Evolutionary conservation across 2,888 invertebrate species (phyloP).

Genomic region (Metellina segmentata): DNA sequence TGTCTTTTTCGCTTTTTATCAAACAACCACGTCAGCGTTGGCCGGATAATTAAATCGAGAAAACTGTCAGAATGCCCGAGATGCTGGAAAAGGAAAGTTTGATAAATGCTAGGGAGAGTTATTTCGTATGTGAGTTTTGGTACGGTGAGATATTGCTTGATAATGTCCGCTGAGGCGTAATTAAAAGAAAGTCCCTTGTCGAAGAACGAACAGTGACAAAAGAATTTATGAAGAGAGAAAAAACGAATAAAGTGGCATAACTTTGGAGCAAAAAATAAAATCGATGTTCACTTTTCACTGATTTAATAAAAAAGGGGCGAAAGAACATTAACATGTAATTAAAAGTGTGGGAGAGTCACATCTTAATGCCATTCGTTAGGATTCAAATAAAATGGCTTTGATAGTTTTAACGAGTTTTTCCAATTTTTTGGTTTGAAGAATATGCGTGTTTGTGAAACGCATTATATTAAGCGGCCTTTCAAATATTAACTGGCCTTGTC

Average conservation of each 20-base stretch:
- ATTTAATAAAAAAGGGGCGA: not conserved
- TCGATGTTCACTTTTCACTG: not conserved
- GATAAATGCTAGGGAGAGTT: conserved; percentile 20
- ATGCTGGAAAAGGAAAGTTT: conserved; percentile 24
- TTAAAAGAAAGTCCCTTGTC: not conserved
- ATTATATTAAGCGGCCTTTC: no score
- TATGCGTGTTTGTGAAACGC: no score
- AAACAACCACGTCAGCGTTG: not conserved
- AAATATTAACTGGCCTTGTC: no score
- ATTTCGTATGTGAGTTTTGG: not conserved
- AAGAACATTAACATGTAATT: not conserved
- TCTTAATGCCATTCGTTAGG: not conserved
- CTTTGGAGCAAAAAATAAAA: not conserved
- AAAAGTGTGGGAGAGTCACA: not conserved
- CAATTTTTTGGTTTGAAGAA: no score
- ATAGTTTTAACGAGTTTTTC: no score
- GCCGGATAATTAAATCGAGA: conserved; percentile 41
- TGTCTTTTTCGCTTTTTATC: not conserved
- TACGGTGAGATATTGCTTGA: not conserved
- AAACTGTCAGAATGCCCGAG: conserved; percentile 17
- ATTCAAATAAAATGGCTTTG: no score
- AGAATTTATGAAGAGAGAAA: not conserved
- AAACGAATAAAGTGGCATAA: not conserved
- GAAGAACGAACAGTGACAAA: not conserved
- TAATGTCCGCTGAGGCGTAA: not conserved